A percentile compares a stretch with the other conserved stretches of the same genome.
Evolutionary conservation across 2,888 invertebrate species (phyloP).

Genomic region (Agriotes lineatus): DNA sequence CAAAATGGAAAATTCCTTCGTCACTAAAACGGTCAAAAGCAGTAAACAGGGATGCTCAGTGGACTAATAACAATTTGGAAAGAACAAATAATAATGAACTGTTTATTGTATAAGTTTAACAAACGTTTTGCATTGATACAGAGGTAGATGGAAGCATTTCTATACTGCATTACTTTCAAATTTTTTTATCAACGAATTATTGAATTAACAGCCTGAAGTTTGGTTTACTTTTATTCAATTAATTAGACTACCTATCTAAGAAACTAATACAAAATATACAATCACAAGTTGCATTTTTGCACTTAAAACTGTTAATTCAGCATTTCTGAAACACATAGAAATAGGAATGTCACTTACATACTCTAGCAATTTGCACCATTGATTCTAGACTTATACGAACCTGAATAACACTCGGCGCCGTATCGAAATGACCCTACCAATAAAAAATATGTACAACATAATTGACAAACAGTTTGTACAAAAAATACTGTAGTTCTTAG

Average conservation of each 20-base stretch:
- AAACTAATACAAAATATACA: conserved; percentile 50
- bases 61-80: too few species aligned
- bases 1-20: too few species aligned
- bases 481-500: conserved; percentile 56
- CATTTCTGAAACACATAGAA: conserved; percentile 54
- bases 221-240: conserved; percentile 42
- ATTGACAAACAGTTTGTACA: conserved; percentile 56
- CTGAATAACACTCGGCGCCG: conserved; percentile 42
- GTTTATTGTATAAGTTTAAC: conserved; percentile 6
- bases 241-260: conserved; percentile 47
- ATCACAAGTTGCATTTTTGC: conserved; percentile 47
- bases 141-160: conserved; percentile 30
- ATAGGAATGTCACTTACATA: conserved; percentile 60
- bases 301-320: conserved; percentile 47
- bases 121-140: conserved; percentile 22
- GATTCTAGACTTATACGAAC: conserved; percentile 56
- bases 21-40: too few species aligned
- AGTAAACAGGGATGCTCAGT: too few species aligned
- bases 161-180: conserved; percentile 42
- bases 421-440: conserved; percentile 48
- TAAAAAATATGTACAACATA: conserved; percentile 54
- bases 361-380: conserved; percentile 62
- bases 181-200: conserved; percentile 39
- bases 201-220: conserved; percentile 47
- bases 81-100: too few species aligned